Percentiles rank a stretch among this genome's conserved stretches.
These are phyloP conservation scores for Thera obeliscata DNA, from an alignment of 2,888 invertebrate species.

Conservation along the genomic window DNA sequence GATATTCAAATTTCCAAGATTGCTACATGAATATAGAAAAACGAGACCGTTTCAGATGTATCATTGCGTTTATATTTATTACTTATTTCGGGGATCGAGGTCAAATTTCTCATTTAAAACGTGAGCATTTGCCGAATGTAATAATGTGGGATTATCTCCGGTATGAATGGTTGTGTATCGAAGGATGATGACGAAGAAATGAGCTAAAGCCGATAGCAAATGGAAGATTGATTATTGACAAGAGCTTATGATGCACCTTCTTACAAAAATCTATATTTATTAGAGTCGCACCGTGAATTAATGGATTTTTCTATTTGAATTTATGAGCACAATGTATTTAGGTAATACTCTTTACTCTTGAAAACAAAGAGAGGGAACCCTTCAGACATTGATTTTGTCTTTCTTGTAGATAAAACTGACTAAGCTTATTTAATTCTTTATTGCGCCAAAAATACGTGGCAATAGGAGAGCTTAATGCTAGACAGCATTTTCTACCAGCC, in stretches of 20 bases:
- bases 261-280: neutral
- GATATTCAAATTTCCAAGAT: conserved; percentile 55
- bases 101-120: conserved; percentile 33
- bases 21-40: conserved; percentile 51
- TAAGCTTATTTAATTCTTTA: too few relatives aligned
- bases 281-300: neutral
- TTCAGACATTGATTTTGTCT: too few relatives aligned
- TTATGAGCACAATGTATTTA: too few relatives aligned
- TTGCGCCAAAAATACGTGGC: too few relatives aligned
- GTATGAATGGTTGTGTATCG: conserved; percentile 20
- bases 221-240: neutral
- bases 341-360: too few relatives aligned
- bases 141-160: conserved; percentile 22
- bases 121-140: conserved; percentile 22
- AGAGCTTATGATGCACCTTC: neutral
- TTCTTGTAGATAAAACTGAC: too few relatives aligned
- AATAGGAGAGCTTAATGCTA: too few relatives aligned
- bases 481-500: too few relatives aligned
- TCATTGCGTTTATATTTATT: conserved; percentile 37
- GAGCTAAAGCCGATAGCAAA: conserved; percentile 5
- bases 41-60: conserved; percentile 39
- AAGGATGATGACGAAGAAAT: conserved; percentile 14
- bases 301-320: too few relatives aligned
- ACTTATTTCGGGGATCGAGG: conserved; percentile 31
- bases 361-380: too few relatives aligned